These are phyloP conservation scores for Zaprionus africanus DNA, from an alignment of 1,140 invertebrate species.

Conservation along the genomic window DNA sequence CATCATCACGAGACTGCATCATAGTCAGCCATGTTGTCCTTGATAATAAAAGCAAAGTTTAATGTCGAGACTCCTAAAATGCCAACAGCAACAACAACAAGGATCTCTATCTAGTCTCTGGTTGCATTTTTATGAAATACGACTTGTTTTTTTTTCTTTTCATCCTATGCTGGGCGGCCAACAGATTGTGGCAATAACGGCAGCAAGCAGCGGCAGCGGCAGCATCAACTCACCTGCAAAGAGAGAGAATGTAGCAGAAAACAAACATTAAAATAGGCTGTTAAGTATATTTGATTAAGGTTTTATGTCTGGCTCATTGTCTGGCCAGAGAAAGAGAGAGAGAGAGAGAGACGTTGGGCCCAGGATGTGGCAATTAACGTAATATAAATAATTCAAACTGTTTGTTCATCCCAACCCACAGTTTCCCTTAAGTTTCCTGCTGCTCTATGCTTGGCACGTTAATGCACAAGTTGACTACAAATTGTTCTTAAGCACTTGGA, in stretches of 20 bases:
- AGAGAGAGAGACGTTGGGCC: background rate
- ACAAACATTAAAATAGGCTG: slow-evolving; percentile 75
- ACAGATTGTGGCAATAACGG: slow-evolving; percentile 40
- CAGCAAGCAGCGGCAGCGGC: slow-evolving; percentile 5
- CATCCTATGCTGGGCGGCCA: slow-evolving; percentile 33
- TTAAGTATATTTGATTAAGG: slow-evolving; percentile 76
- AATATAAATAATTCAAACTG: slow-evolving; percentile 64
- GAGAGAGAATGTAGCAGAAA: slow-evolving; percentile 53
- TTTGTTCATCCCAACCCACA: slow-evolving; percentile 11
- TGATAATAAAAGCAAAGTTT: slow-evolving; percentile 76
- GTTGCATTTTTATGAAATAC: slow-evolving; percentile 64
- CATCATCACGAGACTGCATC: slow-evolving; percentile 8
- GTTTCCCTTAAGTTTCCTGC: background rate
- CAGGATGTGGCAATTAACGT: slow-evolving; percentile 56
- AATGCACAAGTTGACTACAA: slow-evolving; percentile 21
- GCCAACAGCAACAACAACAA: slow-evolving; percentile 18
- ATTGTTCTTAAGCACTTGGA: background rate
- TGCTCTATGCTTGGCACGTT: slow-evolving; percentile 12
- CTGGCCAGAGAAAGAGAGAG: slow-evolving; percentile 16
- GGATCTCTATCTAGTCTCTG: slow-evolving; percentile 15
- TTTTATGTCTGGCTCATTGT: slow-evolving; percentile 66
- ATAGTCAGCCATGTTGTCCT: slow-evolving; percentile 51
- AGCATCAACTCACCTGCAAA: slow-evolving; percentile 71
- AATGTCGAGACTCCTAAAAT: slow-evolving; percentile 20
- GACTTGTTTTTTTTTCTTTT: slow-evolving; percentile 34